These are phyloP conservation scores for Tetragnatha montana DNA, from an alignment of 2,888 invertebrate genomes.

Conservation along the genomic window DNA sequence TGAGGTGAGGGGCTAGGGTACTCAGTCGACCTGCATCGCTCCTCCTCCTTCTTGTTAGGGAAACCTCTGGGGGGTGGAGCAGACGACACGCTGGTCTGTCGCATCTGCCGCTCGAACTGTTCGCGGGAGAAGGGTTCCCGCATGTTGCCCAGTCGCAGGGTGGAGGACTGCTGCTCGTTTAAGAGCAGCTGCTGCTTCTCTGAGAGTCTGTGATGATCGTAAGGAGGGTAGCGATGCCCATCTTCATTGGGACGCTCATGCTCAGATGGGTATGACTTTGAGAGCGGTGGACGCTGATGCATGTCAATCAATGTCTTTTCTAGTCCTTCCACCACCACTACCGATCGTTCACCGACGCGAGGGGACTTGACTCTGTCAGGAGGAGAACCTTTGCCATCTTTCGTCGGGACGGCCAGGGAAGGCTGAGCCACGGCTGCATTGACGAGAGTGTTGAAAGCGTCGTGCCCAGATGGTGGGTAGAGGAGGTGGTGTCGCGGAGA, in stretches of 20 bases:
- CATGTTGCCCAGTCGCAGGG: constrained; percentile 65
- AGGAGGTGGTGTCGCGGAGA: constrained; percentile 72
- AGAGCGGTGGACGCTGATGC: constrained; percentile 70
- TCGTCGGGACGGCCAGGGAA: constrained; percentile 77
- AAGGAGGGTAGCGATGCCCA: constrained; percentile 44
- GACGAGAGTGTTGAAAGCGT: constrained; percentile 90
- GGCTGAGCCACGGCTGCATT: constrained; percentile 95
- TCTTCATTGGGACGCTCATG: constrained; percentile 36
- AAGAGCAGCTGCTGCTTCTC: constrained; percentile 60
- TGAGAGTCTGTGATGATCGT: constrained; percentile 51
- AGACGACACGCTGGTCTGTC: constrained; percentile 62
- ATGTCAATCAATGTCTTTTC: constrained; percentile 72
- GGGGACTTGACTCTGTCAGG: constrained; percentile 59
- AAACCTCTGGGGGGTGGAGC: constrained; percentile 35
- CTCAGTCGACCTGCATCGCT: constrained; percentile 39
- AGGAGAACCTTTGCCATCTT: constrained; percentile 66
- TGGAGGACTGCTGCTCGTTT: constrained; percentile 55
- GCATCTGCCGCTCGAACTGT: constrained; percentile 73
- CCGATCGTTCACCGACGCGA: constrained; percentile 50
- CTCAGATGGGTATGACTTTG: constrained; percentile 58
- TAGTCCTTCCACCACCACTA: constrained; percentile 72
- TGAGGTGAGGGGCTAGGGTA: constrained; percentile 51
- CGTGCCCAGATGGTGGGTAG: constrained; percentile 79
- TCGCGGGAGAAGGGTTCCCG: constrained; percentile 73
- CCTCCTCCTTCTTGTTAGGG: constrained; percentile 58